Evolutionary conservation across 2,888 invertebrate genomes (phyloP).

Genomic region (Drosophila emarginata): DNA sequence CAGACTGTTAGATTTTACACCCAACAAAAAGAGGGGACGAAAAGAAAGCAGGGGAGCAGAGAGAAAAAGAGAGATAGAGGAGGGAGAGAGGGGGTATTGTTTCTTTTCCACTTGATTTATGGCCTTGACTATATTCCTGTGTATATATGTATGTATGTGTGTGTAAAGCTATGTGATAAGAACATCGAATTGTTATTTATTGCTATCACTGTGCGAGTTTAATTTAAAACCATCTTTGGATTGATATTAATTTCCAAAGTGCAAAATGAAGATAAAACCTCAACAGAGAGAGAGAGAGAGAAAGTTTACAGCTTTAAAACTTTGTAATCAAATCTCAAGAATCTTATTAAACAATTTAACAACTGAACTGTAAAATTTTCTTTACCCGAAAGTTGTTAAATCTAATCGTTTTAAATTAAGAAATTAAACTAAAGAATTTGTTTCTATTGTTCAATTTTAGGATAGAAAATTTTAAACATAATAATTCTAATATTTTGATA

Average conservation of each 20-base stretch:
- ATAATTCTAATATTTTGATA: no score
- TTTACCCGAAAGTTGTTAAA: no score
- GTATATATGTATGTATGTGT: slow-evolving; percentile 1
- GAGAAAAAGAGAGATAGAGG: slow-evolving; percentile 17
- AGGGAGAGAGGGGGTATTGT: background rate
- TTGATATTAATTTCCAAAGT: slow-evolving; percentile 22
- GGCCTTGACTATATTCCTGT: slow-evolving; percentile 33
- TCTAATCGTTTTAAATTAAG: no score
- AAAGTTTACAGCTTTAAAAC: background rate
- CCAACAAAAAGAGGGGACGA: slow-evolving; percentile 23
- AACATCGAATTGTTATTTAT: slow-evolving; percentile 76
- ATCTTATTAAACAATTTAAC: no score
- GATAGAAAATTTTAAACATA: no score
- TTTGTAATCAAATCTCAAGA: background rate
- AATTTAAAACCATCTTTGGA: slow-evolving; percentile 25
- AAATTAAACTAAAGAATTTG: no score
- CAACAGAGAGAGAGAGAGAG: background rate
- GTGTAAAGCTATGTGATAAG: slow-evolving; percentile 66
- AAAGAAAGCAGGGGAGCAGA: slow-evolving; percentile 24
- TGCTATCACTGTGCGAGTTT: slow-evolving; percentile 34
- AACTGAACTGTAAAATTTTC: no score
- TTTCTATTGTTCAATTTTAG: no score
- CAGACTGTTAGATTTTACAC: slow-evolving; percentile 58
- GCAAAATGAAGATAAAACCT: slow-evolving; percentile 7
- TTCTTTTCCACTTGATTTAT: slow-evolving; percentile 71